A percentile compares a stretch with the other conserved stretches of the same genome.
Evolutionary conservation across 2,113 vertebrate genomes (phyloP).

Genomic region (Trinectes maculatus): DNA sequence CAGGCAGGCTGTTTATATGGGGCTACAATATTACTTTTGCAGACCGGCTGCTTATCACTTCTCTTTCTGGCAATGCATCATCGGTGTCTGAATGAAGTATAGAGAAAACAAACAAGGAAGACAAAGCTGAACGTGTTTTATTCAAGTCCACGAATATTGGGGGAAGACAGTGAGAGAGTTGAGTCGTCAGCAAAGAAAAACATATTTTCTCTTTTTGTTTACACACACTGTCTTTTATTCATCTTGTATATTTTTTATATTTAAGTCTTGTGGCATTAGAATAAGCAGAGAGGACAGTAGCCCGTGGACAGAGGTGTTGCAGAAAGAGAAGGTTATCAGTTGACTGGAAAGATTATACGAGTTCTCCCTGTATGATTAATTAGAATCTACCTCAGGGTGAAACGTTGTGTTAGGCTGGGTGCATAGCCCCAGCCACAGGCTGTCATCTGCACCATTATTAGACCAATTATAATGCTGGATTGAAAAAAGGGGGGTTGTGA

Average conservation of each 20-base stretch:
- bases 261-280: not conserved
- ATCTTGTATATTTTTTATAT: not conserved
- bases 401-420: conserved; percentile 19
- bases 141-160: too few relatives aligned
- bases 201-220: too few relatives aligned
- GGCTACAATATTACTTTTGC: too few relatives aligned
- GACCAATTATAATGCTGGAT: conserved; percentile 48
- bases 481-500: not conserved
- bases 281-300: conserved; percentile 14
- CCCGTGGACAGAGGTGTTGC: conserved; percentile 4
- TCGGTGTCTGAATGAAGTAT: too few relatives aligned
- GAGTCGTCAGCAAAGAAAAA: too few relatives aligned
- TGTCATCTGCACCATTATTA: conserved; percentile 47
- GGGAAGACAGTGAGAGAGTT: too few relatives aligned
- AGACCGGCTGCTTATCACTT: too few relatives aligned
- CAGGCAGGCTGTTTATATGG: too few relatives aligned
- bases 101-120: too few relatives aligned
- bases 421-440: conserved; percentile 16
- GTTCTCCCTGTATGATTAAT: conserved; percentile 44
- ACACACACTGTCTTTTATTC: not conserved
- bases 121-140: too few relatives aligned
- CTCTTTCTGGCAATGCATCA: too few relatives aligned
- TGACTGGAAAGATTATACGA: not conserved
- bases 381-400: conserved; percentile 40
- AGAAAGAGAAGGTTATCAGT: conserved; percentile 3